phyloP scores from a whole-genome alignment of 1,140 invertebrate genomes.

The Drosophila pseudoobscura region DNA sequence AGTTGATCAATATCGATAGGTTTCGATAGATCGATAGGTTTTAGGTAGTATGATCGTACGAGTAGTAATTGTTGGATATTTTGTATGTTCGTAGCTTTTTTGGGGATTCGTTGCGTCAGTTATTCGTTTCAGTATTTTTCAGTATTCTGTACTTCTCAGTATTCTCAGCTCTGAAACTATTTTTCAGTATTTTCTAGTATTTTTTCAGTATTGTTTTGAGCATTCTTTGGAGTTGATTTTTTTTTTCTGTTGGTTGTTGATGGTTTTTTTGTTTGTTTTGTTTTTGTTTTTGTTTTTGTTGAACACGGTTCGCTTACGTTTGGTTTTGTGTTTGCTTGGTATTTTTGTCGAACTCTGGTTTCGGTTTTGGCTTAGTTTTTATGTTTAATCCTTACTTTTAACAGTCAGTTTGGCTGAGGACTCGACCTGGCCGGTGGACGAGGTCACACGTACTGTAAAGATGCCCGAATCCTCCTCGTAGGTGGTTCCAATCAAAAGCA shows the following conservation, averaged over 20 bases:
- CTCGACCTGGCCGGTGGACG: constrained; percentile 95
- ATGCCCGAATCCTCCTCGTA: constrained; percentile 97
- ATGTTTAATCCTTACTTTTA: constrained; percentile 97
- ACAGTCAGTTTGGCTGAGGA: constrained; percentile 96
- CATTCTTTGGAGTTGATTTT: constrained; percentile 76
- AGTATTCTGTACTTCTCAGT: constrained; percentile 14
- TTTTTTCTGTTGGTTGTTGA: constrained; percentile 67
- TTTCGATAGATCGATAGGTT: constrained; percentile 37
- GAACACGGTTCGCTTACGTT: constrained; percentile 72
- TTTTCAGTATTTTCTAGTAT: constrained; percentile 19
- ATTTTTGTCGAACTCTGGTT: constrained; percentile 68
- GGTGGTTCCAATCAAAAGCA: constrained; percentile 94
- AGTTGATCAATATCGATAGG: constrained; percentile 38
- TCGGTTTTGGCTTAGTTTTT: constrained; percentile 73
- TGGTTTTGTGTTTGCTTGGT: constrained; percentile 37
- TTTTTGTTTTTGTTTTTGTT: constrained; percentile 38
- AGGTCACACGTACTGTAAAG: constrained; percentile 95
- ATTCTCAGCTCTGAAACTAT: neutral
- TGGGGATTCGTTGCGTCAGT: neutral
- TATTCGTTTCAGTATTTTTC: neutral
- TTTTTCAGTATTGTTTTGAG: constrained; percentile 61
- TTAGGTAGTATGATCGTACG: constrained; percentile 10
- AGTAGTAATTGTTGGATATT: constrained; percentile 43
- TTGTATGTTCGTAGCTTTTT: constrained; percentile 34
- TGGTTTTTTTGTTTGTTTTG: constrained; percentile 47